A percentile compares a stretch with the other conserved stretches of the same genome.
phyloP scores from a whole-genome alignment of 1,140 invertebrate genomes.

The Tribolium castaneum region DNA sequence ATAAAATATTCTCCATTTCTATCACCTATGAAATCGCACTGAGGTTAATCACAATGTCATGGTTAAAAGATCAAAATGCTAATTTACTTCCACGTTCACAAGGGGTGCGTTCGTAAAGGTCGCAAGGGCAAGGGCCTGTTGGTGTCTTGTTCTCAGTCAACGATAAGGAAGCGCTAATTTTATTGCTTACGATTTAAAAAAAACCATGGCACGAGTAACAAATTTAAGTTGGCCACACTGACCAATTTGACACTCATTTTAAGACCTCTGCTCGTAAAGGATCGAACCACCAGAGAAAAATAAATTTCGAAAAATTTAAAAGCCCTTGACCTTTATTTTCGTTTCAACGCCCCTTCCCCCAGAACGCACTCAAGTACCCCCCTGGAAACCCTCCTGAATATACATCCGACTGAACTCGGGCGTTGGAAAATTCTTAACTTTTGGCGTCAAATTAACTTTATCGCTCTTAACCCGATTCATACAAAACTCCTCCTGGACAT shows the following conservation, averaged over 20 bases:
- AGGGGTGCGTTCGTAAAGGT: neutral
- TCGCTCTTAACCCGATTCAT: constrained; percentile 46
- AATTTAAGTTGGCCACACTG: neutral
- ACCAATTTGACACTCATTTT: neutral
- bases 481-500: constrained; percentile 56
- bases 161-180: neutral
- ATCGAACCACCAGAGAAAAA: too few species aligned
- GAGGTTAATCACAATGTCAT: constrained; percentile 32
- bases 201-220: too few species aligned
- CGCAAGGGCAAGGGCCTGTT: neutral
- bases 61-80: constrained; percentile 6
- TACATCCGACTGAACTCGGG: constrained; percentile 61
- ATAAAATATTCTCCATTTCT: neutral
- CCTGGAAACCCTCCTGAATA: constrained; percentile 58
- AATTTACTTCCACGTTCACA: neutral
- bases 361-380: neutral
- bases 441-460: constrained; percentile 46
- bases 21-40: constrained; percentile 21
- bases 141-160: neutral
- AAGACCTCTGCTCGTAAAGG: too few species aligned
- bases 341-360: neutral
- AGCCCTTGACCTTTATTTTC: neutral
- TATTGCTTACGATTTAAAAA: neutral
- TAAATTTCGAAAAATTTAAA: neutral
- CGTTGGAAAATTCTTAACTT: constrained; percentile 59